phyloP scores from a whole-genome alignment of 2,888 invertebrate species.

The Coelinius sp. region DNA sequence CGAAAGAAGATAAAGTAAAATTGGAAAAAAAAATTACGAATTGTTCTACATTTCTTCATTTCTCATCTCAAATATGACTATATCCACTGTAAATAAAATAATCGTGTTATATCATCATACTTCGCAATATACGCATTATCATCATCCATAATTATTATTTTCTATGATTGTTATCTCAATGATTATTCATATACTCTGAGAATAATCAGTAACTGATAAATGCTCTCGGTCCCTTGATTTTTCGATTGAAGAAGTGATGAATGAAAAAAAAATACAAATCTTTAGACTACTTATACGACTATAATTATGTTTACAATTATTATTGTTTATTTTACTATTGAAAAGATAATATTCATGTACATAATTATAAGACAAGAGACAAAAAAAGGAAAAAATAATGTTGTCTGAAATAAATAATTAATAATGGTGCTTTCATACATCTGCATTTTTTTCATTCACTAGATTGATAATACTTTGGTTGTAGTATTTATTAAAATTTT shows the following conservation, averaged over 20 bases:
- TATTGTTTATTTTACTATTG: slow-evolving; percentile 54
- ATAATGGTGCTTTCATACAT: slow-evolving; percentile 66
- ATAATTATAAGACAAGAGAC: slow-evolving; percentile 56
- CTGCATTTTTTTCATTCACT: slow-evolving; percentile 41
- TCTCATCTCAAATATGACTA: background rate
- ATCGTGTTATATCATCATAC: slow-evolving; percentile 14
- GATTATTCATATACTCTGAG: background rate
- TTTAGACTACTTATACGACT: slow-evolving; percentile 23
- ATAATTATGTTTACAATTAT: slow-evolving; percentile 39
- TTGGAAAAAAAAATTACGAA: slow-evolving; percentile 43
- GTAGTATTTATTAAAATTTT: background rate
- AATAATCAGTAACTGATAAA: background rate
- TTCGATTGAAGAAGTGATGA: background rate
- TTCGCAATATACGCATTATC: slow-evolving; percentile 9
- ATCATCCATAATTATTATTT: slow-evolving; percentile 4
- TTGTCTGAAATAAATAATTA: slow-evolving; percentile 64
- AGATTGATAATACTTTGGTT: background rate
- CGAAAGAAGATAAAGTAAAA: no score
- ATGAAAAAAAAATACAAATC: background rate
- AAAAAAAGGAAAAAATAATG: no score
- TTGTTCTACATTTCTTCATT: slow-evolving; percentile 31
- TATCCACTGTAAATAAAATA: slow-evolving; percentile 15
- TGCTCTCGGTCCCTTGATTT: slow-evolving; percentile 13
- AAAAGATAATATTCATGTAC: slow-evolving; percentile 63
- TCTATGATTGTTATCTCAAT: background rate